Conservation (phyloP, 2,113 vertebrate genomes). For the Elanoides forficatus region DNA sequence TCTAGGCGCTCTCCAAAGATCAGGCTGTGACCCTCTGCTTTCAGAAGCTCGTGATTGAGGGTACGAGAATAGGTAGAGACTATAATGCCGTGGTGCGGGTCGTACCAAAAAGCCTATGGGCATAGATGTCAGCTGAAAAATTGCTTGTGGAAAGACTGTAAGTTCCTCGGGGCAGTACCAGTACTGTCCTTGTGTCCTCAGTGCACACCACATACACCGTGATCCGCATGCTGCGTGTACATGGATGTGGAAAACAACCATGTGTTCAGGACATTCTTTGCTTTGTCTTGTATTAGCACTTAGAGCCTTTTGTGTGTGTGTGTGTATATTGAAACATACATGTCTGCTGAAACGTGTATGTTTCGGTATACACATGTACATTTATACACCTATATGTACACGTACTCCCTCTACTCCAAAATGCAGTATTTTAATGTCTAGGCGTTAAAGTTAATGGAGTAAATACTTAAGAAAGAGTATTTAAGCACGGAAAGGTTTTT, state of each 20-base stretch:
- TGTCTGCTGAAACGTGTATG: accelerated
- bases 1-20: not conserved
- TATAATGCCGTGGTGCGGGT: not conserved
- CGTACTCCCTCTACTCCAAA: not conserved
- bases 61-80: not conserved
- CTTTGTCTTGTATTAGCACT: not conserved
- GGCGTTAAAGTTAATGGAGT: not conserved
- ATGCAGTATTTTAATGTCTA: not conserved
- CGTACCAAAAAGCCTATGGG: not conserved
- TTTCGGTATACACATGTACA: not conserved
- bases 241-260: not conserved
- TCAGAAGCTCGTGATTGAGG: not conserved
- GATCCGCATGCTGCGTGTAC: not conserved
- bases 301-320: not conserved
- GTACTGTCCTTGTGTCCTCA: not conserved
- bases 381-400: not conserved
- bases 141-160: not conserved
- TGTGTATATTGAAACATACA: not conserved
- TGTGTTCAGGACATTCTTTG: not conserved
- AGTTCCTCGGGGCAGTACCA: not conserved
- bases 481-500: not conserved
- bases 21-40: not conserved
- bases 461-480: not conserved
- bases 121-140: not conserved
- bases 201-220: accelerated